phyloP scores from a whole-genome alignment of 1,140 invertebrate species.

The Bombus balteatus region DNA sequence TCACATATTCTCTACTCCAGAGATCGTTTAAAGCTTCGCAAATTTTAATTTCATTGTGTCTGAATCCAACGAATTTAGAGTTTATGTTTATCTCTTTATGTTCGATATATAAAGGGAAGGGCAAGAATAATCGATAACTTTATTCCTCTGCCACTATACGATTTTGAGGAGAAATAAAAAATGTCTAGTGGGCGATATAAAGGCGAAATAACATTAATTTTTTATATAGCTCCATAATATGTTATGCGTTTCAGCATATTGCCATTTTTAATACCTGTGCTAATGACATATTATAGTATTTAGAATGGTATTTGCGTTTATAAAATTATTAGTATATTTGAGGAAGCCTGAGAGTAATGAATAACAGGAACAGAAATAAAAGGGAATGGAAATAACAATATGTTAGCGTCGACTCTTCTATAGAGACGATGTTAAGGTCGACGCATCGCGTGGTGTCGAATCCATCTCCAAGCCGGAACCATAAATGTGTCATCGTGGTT shows the following conservation, averaged over 20 bases:
- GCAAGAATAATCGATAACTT: slow-evolving; percentile 16
- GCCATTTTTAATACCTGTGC: no score
- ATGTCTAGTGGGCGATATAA: neutral
- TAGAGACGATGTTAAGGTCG: no score
- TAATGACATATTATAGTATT: no score
- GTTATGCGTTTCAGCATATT: neutral
- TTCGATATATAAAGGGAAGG: neutral
- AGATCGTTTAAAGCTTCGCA: neutral
- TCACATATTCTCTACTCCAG: neutral
- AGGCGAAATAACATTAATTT: neutral
- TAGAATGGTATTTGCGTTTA: no score
- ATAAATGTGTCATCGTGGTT: no score
- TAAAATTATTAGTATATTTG: no score
- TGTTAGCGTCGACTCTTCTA: no score
- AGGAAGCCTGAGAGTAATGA: no score
- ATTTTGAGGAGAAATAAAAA: neutral
- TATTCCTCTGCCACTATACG: neutral
- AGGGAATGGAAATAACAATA: no score
- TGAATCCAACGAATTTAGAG: slow-evolving; percentile 6
- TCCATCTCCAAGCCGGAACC: no score
- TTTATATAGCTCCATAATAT: neutral
- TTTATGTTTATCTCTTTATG: slow-evolving; percentile 3
- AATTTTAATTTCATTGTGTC: neutral
- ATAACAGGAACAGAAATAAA: no score
- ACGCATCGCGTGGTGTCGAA: no score